phyloP scores from a whole-genome alignment of 2,888 invertebrate genomes.

The Stratiomys singularior region DNA sequence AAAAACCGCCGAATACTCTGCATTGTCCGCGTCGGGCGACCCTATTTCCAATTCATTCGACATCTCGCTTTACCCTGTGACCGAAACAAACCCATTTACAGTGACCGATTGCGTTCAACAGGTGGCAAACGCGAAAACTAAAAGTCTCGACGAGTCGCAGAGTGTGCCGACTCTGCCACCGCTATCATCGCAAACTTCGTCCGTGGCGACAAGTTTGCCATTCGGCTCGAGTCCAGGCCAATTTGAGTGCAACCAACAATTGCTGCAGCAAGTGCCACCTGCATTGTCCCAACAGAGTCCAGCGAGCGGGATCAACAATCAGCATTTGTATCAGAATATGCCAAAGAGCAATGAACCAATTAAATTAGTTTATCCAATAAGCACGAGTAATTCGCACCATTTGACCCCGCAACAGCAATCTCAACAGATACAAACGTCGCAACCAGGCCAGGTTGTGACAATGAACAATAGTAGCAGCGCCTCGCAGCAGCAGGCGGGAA shows the following conservation, averaged over 20 bases:
- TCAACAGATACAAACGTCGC: slow-evolving; percentile 56
- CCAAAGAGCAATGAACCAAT: slow-evolving; percentile 68
- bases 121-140: slow-evolving; percentile 41
- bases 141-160: not conserved
- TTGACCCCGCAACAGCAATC: slow-evolving; percentile 5
- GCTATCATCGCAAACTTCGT: not conserved
- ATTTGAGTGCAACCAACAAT: not conserved
- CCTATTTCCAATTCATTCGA: slow-evolving; percentile 34
- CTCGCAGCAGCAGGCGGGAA: slow-evolving; percentile 60
- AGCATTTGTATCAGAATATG: slow-evolving; percentile 56
- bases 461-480: slow-evolving; percentile 61
- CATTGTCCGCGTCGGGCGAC: not conserved
- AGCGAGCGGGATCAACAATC: slow-evolving; percentile 52
- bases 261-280: not conserved
- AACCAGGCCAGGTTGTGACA: slow-evolving; percentile 59
- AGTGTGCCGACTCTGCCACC: slow-evolving; percentile 1
- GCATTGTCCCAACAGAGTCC: not conserved
- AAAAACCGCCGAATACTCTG: slow-evolving; percentile 51
- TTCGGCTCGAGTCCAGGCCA: not conserved
- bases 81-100: slow-evolving; percentile 20
- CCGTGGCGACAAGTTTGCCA: not conserved
- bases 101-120: slow-evolving; percentile 37
- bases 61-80: not conserved
- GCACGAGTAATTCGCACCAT: slow-evolving; percentile 57
- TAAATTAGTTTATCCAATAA: slow-evolving; percentile 68